phyloP scores from a whole-genome alignment of 2,888 invertebrate genomes.

The Sphinx pinastri region DNA sequence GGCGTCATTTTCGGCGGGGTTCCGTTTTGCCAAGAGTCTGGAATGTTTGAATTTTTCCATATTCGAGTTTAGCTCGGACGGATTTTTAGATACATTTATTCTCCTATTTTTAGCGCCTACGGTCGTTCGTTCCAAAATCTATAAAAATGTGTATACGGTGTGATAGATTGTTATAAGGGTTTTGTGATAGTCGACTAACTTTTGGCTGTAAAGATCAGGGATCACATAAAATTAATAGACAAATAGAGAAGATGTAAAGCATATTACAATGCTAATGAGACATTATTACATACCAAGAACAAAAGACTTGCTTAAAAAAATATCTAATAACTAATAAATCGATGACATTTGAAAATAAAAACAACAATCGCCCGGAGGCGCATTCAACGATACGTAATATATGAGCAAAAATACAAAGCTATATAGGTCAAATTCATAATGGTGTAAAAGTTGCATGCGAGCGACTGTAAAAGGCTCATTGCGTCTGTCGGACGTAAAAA shows the following conservation, averaged over 20 bases:
- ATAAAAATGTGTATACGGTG: constrained; percentile 41
- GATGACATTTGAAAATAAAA: too few relatives aligned
- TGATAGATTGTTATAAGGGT: constrained; percentile 7
- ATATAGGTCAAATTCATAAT: constrained; percentile 43
- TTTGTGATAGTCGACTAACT: not conserved
- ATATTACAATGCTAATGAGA: too few relatives aligned
- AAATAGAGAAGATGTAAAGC: too few relatives aligned
- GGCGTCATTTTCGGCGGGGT: constrained; percentile 20
- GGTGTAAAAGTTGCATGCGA: constrained; percentile 41
- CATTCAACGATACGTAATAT: not conserved
- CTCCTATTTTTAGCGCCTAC: constrained; percentile 9
- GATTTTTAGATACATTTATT: constrained; percentile 13
- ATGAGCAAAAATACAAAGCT: constrained; percentile 27
- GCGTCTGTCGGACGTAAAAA: constrained; percentile 59
- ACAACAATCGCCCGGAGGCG: not conserved
- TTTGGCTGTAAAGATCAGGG: not conserved
- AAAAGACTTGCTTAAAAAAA: too few relatives aligned
- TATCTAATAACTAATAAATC: too few relatives aligned
- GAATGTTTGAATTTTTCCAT: constrained; percentile 24
- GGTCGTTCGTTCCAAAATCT: constrained; percentile 11
- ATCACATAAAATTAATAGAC: too few relatives aligned
- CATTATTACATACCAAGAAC: too few relatives aligned
- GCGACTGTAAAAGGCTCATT: constrained; percentile 48
- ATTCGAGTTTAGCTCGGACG: constrained; percentile 12
- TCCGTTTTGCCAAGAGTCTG: constrained; percentile 20